Percentiles rank a stretch among this genome's conserved stretches.
phyloP scores from a whole-genome alignment of 2,113 vertebrate genomes.

The Isurus oxyrinchus region DNA sequence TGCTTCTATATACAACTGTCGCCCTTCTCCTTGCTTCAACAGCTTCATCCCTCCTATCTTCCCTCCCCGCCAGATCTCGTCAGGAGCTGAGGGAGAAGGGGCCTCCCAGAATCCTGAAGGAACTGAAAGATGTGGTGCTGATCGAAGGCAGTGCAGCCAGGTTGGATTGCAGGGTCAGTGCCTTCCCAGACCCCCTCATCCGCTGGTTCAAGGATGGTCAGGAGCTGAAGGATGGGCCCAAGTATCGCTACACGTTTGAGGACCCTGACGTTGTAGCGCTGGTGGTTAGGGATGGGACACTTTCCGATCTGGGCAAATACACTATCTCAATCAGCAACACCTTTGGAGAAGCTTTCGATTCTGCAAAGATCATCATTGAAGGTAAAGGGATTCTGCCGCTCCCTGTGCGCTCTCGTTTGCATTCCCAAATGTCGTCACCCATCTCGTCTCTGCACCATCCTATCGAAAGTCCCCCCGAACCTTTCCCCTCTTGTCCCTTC shows the following conservation, averaged over 20 bases:
- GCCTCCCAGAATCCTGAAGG: constrained; percentile 53
- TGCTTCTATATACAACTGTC: too few species aligned
- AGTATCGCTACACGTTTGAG: constrained; percentile 55
- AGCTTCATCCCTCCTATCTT: not conserved
- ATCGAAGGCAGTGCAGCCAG: constrained; percentile 56
- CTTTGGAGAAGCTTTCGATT: constrained; percentile 55
- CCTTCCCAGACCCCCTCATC: constrained; percentile 56
- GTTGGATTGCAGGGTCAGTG: constrained; percentile 53
- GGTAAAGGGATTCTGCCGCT: constrained; percentile 40
- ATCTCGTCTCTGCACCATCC: constrained; percentile 6
- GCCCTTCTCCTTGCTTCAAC: not conserved
- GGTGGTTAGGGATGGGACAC: constrained; percentile 50
- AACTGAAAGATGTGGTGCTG: constrained; percentile 54
- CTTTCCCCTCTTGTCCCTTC: not conserved
- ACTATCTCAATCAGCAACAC: constrained; percentile 55
- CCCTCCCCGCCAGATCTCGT: constrained; percentile 42
- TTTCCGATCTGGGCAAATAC: constrained; percentile 54
- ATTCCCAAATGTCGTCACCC: not conserved
- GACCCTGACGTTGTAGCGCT: constrained; percentile 55
- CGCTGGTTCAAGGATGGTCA: constrained; percentile 53
- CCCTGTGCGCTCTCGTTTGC: not conserved
- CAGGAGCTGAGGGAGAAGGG: constrained; percentile 55
- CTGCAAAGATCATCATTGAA: constrained; percentile 53
- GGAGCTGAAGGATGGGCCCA: constrained; percentile 54
- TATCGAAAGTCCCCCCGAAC: not conserved